These are phyloP conservation scores for Podarcis raffonei DNA, from an alignment of 2,113 vertebrate species.

Conservation along the genomic window DNA sequence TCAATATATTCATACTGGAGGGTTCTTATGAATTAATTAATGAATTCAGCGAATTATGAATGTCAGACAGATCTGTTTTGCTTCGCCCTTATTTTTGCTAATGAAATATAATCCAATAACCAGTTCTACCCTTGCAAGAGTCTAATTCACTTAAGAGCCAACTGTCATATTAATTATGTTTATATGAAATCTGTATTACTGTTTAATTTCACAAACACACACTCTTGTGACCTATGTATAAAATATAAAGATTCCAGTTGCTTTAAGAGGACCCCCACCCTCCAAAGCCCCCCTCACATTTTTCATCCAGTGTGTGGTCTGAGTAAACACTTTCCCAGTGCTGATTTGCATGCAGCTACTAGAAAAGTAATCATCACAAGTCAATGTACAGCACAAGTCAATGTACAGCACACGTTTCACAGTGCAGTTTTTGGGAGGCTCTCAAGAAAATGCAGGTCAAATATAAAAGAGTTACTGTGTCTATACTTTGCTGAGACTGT, in stretches of 20 bases:
- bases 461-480: neutral
- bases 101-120: conserved; percentile 58
- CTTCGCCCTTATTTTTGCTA: conserved; percentile 45
- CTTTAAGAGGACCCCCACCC: neutral
- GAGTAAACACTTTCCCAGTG: conserved; percentile 29
- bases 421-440: conserved; percentile 18
- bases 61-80: conserved; percentile 32
- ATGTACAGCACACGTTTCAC: neutral
- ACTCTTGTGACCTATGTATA: conserved; percentile 15
- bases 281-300: neutral
- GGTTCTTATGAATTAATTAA: neutral
- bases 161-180: conserved; percentile 40
- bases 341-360: conserved; percentile 8
- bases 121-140: conserved; percentile 45
- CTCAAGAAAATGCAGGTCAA: conserved; percentile 21
- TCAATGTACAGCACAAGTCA: conserved; percentile 8
- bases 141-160: conserved; percentile 57
- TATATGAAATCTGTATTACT: conserved; percentile 41
- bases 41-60: conserved; percentile 32
- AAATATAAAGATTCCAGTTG: neutral
- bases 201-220: conserved; percentile 37
- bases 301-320: neutral
- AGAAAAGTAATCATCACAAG: neutral
- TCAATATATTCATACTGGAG: conserved; percentile 2
- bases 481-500: neutral